Percentiles rank a stretch among this genome's conserved stretches.
Conservation (phyloP, 2,797 vertebrate genomes). For the Carduelis carduelis region DNA sequence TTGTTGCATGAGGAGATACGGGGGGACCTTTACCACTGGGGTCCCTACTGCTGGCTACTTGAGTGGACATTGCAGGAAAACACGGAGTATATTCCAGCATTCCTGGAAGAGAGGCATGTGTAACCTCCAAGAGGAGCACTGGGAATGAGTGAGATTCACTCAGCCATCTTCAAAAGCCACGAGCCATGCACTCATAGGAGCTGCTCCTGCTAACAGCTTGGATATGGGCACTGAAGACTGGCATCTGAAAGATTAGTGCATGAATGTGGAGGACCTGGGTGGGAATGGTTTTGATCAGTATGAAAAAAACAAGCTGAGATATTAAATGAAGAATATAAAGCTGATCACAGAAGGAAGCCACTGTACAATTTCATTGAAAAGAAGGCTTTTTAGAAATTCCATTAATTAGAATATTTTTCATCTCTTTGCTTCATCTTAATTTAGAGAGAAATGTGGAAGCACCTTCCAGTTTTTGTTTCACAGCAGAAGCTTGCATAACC, state of each 20-base stretch:
- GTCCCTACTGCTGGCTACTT: neutral
- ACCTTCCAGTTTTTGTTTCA: conserved; percentile 4
- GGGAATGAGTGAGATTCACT: neutral
- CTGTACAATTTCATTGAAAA: neutral
- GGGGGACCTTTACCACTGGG: neutral
- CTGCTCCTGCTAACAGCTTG: neutral
- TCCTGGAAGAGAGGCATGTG: neutral
- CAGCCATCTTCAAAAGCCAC: neutral
- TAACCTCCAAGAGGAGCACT: neutral
- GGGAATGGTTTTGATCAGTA: neutral
- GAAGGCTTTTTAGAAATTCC: neutral
- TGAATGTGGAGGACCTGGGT: neutral
- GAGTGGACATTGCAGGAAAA: neutral
- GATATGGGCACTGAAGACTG: neutral
- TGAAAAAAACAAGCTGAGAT: neutral
- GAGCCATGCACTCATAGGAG: neutral
- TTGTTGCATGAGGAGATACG: neutral
- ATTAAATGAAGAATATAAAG: neutral
- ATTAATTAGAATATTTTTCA: conserved; percentile 51
- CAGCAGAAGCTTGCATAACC: conserved; percentile 2
- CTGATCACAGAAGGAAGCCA: conserved; percentile 21
- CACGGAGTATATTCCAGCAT: neutral
- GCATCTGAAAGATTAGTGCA: neutral
- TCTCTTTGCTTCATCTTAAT: conserved; percentile 38
- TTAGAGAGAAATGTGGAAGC: conserved; percentile 16